Conservation (phyloP, 2,888 invertebrate species). For the Agonopterix heracliana region DNA sequence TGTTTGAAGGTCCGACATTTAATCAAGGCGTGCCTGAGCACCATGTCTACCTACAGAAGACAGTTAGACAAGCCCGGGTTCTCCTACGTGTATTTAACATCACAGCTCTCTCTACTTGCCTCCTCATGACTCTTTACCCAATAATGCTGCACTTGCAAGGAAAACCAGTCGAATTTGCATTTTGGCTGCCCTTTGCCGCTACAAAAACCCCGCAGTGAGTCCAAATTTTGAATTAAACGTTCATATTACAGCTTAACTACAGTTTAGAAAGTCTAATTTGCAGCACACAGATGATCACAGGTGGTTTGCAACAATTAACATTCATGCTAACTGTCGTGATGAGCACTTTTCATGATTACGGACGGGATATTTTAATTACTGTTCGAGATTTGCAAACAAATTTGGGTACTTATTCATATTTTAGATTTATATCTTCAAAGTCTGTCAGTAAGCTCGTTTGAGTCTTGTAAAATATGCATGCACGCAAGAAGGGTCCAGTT, state of each 20-base stretch:
- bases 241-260: not conserved
- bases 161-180: conserved; percentile 36
- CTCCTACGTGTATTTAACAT: conserved; percentile 31
- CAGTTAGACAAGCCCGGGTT: conserved; percentile 23
- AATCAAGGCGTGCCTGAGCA: conserved; percentile 36
- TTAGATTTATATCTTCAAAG: too few species aligned
- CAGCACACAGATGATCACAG: too few species aligned
- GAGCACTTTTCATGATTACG: too few species aligned
- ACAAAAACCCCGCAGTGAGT: conserved; percentile 31
- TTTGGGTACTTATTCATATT: too few species aligned
- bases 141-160: conserved; percentile 33
- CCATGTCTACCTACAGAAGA: conserved; percentile 22
- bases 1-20: conserved; percentile 27
- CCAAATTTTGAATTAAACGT: conserved; percentile 1
- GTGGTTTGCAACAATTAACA: too few species aligned
- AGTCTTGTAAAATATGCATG: too few species aligned
- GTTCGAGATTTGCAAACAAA: too few species aligned
- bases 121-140: conserved; percentile 42
- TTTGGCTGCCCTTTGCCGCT: conserved; percentile 49
- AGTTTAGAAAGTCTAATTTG: not conserved
- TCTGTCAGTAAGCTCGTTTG: too few species aligned
- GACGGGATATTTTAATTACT: too few species aligned
- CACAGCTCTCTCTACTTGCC: conserved; percentile 32
- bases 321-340: too few species aligned
- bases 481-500: too few species aligned